Conservation (phyloP, 2,113 vertebrate species). For the Notiomystis cincta region DNA sequence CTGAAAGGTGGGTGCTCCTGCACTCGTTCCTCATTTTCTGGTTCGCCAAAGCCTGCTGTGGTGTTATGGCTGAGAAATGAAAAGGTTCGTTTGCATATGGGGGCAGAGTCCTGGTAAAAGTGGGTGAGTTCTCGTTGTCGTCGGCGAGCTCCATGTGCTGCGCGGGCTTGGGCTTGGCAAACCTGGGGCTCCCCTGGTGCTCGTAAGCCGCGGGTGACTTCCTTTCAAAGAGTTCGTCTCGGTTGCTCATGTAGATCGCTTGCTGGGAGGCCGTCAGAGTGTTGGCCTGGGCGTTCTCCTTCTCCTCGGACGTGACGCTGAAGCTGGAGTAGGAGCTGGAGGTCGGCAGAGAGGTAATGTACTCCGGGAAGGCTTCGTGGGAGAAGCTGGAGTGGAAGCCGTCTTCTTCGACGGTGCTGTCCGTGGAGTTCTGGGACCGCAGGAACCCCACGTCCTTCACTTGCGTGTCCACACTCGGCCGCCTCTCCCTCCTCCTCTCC, state of each 20-base stretch:
- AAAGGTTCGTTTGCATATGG: slow-evolving; percentile 84
- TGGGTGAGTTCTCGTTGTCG: slow-evolving; percentile 73
- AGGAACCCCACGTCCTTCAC: slow-evolving; percentile 76
- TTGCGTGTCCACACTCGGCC: slow-evolving; percentile 84
- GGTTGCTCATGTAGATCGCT: slow-evolving; percentile 84
- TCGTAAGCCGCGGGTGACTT: slow-evolving; percentile 79
- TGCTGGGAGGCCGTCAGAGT: slow-evolving; percentile 89
- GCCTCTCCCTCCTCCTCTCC: slow-evolving; percentile 80
- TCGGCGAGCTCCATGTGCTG: slow-evolving; percentile 82
- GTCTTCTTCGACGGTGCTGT: slow-evolving; percentile 84
- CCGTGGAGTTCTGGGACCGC: slow-evolving; percentile 83
- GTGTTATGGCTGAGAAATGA: slow-evolving; percentile 79
- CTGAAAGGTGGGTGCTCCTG: slow-evolving; percentile 70
- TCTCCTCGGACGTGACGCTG: slow-evolving; percentile 88
- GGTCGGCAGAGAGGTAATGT: slow-evolving; percentile 81
- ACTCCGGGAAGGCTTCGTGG: slow-evolving; percentile 80
- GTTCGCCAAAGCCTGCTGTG: slow-evolving; percentile 78
- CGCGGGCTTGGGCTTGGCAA: slow-evolving; percentile 77
- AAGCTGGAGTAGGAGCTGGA: slow-evolving; percentile 94
- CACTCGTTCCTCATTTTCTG: slow-evolving; percentile 84
- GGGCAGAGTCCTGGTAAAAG: slow-evolving; percentile 80
- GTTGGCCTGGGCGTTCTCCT: slow-evolving; percentile 81
- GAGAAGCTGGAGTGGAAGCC: slow-evolving; percentile 83
- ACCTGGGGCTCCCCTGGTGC: slow-evolving; percentile 75
- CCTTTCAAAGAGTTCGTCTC: slow-evolving; percentile 80